Evolutionary conservation across 2,113 vertebrate species (phyloP).

Genomic region (Anarhynchus alexandrinus): DNA sequence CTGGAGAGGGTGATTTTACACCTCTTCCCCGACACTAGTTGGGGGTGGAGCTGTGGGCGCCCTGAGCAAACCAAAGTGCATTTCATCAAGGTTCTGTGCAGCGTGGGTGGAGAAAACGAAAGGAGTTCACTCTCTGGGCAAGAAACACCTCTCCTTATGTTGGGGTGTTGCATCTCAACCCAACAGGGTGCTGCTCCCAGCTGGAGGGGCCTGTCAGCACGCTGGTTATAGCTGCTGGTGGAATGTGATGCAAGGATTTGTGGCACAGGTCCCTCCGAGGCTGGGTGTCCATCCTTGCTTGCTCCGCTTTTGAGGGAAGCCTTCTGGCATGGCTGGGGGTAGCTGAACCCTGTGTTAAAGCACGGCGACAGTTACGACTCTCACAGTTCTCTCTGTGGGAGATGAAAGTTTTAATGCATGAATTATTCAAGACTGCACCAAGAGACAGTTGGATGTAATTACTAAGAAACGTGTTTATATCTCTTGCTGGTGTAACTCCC

Average conservation of each 20-base stretch:
- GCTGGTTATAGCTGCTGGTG: background rate
- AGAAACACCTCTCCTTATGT: rapidly evolving
- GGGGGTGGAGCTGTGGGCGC: background rate
- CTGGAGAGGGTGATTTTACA: background rate
- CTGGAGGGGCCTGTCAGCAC: rapidly evolving
- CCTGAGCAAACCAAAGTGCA: background rate
- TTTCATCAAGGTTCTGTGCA: background rate
- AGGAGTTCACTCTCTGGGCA: background rate
- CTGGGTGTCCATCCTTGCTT: rapidly evolving
- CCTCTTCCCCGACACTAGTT: background rate
- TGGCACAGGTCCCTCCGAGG: background rate
- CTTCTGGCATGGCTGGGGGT: background rate
- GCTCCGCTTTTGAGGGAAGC: background rate
- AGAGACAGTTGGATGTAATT: background rate
- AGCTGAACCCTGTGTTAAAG: background rate
- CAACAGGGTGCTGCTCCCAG: background rate
- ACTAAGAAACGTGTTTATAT: background rate
- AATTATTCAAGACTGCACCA: background rate
- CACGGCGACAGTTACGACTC: rapidly evolving
- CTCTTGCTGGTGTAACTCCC: background rate
- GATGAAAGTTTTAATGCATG: background rate
- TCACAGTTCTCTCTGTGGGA: background rate
- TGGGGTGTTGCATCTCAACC: background rate
- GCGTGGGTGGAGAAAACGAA: background rate
- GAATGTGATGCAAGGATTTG: background rate